Evolutionary conservation across 2,888 invertebrate species (phyloP), one percentile per base, ranked within the genome.

Genomic region (Leucophenga maculata): DNA sequence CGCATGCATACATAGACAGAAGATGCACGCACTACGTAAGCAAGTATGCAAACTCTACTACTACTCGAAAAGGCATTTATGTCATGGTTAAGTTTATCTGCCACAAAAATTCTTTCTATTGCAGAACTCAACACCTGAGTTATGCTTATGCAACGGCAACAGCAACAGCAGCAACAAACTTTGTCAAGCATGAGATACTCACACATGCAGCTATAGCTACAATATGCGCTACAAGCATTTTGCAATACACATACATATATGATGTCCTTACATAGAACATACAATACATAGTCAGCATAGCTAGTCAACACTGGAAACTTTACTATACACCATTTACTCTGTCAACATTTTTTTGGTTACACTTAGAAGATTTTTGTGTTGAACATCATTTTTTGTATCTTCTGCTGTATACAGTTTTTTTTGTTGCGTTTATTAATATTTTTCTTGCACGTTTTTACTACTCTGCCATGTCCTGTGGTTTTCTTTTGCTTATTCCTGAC

Each of bases 111-210:
- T 64, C 48, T 11, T 59, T 22, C 16, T 22, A 55, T 55, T 64
- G 46, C 48, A 64, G 14, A 22, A 26, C 62, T 64, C 62, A 64
- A 48, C 62, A 64, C 62, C 62, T 64, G 72, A 80, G 83, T 80
- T 82, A 83, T 80, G 80, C 80, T 83, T 83, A 75, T 6, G 39
- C 39, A 39, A 11, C 11, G 8, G 39, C 11, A 11, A 11, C 39
- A 39, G 39, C 1, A 39, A 39, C 11, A 39, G 39, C 11, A 39
- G 8, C 39, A 39, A 39, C 6, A 78, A 83, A 76, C 82, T 80
- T 82, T 82, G 80, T 8, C 83, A 80, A 78, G 80, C 80, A 80
- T 80, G 83, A 39, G 39, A 39, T 39, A 39, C 39, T 6, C 8
- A 39, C 39, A 1, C 39, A 39, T 1, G 8, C 8, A 39, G 6